Evolutionary conservation across 2,113 vertebrate species (phyloP), one percentile per base, ranked within the genome.

Genomic region (Herpailurus yagouaroundi): DNA sequence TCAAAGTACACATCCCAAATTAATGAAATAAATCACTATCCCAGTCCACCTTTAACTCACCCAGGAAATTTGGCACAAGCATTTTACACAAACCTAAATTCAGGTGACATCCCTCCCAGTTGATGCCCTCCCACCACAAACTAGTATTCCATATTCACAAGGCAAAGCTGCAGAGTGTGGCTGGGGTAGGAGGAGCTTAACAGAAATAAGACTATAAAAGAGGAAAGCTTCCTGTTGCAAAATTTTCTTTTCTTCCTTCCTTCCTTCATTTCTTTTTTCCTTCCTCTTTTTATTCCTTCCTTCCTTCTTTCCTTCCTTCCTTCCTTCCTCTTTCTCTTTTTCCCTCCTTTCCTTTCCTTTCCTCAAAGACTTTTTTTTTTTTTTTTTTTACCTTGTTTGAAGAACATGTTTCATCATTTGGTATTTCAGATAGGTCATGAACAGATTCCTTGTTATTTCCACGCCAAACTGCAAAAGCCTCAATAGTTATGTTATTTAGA

Each of bases 121-220:
- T 81, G 88, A 23, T 31, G 41, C 5, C 33, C 18, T 29, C 4
- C 7, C 25, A 18, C 12, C 4, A 74, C 7, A 66, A 76, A 48
- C 16, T 15, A 27, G 36, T 36, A 31, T 13, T 36, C 48, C 41
- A 10, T 38, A 66, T 14, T 4, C 16, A 77, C 3, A 38, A 36
- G 8, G 16, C 25, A 52, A 50, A 84, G 4, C 2, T 52, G 3
- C 18, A 38, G 3, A 74, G 6, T 29, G 19, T 2, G 14, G 7
- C n/a, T 85, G 1, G 4, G 1, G 4, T 68, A 15, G 5, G 10
- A 15, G 5, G 4, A 25, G 33, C 27, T 9, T 0, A 33, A 33
- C 7, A 50, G 45, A 68, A 48, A 71, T 50, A 52, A 45, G 9
- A 4, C 2, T 8, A 18, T 23, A 76, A 11, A 2, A 25, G 5